Conservation (phyloP, 2,888 invertebrate genomes). For the Watsonalla binaria region DNA sequence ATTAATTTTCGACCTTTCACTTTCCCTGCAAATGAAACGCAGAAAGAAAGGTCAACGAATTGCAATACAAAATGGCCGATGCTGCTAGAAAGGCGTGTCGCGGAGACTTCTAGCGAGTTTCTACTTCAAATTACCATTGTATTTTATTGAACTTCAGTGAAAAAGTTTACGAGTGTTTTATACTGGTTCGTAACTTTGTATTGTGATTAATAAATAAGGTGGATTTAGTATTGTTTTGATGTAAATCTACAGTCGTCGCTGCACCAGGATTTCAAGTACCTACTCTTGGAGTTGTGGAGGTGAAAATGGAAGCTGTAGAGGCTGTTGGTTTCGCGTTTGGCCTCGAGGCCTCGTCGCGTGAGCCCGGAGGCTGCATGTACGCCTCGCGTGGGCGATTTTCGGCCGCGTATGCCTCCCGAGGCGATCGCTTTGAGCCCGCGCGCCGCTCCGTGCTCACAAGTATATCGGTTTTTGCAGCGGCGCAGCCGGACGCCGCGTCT, state of each 20-base stretch:
- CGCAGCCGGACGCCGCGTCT: constrained; percentile 64
- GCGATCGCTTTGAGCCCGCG: constrained; percentile 41
- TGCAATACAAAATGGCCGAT: constrained; percentile 71
- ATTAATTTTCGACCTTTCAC: neutral
- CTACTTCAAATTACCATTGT: constrained; percentile 41
- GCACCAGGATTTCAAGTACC: constrained; percentile 11
- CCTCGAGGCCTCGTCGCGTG: constrained; percentile 65
- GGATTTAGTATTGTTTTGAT: constrained; percentile 65
- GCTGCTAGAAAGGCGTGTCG: constrained; percentile 70
- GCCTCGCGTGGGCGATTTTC: constrained; percentile 63
- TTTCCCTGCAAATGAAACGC: constrained; percentile 18
- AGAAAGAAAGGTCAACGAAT: constrained; percentile 33
- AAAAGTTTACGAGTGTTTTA: constrained; percentile 66
- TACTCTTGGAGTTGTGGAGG: constrained; percentile 1
- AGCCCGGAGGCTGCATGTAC: constrained; percentile 67
- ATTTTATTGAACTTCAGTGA: constrained; percentile 63
- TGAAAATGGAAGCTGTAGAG: constrained; percentile 18
- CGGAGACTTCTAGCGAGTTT: constrained; percentile 51
- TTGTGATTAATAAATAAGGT: constrained; percentile 72
- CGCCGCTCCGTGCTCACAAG: constrained; percentile 65
- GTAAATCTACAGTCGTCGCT: constrained; percentile 40
- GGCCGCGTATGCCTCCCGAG: constrained; percentile 55
- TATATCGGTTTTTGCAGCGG: constrained; percentile 74
- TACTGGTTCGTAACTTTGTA: constrained; percentile 77
- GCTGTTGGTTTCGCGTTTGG: constrained; percentile 46